Base-by-base conservation (phyloP, 2,888 invertebrate genomes). In the Corythucha ciliata region DNA sequence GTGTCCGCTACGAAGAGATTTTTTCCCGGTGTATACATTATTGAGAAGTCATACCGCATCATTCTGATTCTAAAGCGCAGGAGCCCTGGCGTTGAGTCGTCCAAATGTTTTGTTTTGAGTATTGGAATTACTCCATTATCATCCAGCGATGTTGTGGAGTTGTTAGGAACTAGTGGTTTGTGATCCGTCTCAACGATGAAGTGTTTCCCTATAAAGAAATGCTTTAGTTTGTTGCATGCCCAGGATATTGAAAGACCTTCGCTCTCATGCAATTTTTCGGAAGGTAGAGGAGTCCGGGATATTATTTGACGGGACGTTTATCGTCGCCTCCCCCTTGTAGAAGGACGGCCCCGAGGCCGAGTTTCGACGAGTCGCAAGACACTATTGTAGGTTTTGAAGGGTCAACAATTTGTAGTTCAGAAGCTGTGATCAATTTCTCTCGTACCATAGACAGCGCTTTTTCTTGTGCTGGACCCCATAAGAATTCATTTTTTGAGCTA, bases 401-500 rank as follows among this genome's bases (percentile, higher is more conserved):
- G n/a, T n/a, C n/a, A n/a, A n/a, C n/a, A n/a, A n/a, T n/a, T n/a
- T n/a, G n/a, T n/a, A n/a, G n/a, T n/a, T n/a, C n/a, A n/a, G 45
- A 33, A 27, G 45, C 20, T 18, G 45, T 32, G 4, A 33, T 18
- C 12, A 45, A 22, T 32, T 32, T 27, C 21, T 45, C 4, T 32
- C 51, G 47, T 20, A 48, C 37, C 14, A 40, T 40, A 10, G 45
- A 7, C 29, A 55, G 45, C 18, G 39, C 26, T 18, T 44, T 20
- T 32, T 37, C 20, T 25, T 54, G 48, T 16, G 16, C 22, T 8
- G 14, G 20, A 4, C 4, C 40, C 54, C 54, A 52, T 8, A 36
- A 21, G 16, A 36, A 52, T 7, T 48, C 46, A 18, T 18, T 37
- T 26, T 48, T 46, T 4, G 48, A 52, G 29, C 54, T 56, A 1